Percentiles rank a stretch among this genome's conserved stretches.
These are phyloP conservation scores for Idaea biselata DNA, from an alignment of 2,888 invertebrate genomes.

Conservation along the genomic window DNA sequence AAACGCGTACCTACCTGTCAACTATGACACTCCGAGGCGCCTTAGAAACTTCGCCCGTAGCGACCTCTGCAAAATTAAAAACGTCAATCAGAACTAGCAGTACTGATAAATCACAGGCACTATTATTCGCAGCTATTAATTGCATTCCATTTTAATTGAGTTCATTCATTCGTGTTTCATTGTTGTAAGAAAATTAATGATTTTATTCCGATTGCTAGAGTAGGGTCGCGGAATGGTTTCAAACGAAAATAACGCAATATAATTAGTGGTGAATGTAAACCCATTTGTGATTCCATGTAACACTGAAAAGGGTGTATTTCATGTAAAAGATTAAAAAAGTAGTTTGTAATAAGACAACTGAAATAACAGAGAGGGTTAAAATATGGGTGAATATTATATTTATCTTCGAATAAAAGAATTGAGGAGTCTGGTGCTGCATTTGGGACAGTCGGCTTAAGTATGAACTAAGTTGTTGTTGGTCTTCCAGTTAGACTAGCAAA, in stretches of 20 bases:
- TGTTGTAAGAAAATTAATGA: slow-evolving; percentile 49
- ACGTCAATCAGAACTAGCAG: slow-evolving; percentile 69
- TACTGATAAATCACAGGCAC: slow-evolving; percentile 67
- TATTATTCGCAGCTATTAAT: slow-evolving; percentile 70
- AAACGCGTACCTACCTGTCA: slow-evolving; percentile 47
- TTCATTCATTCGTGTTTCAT: slow-evolving; percentile 63
- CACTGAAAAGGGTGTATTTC: background rate
- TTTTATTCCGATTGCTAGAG: slow-evolving; percentile 52
- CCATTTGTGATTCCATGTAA: background rate
- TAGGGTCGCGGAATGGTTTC: slow-evolving; percentile 35
- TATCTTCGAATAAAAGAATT: too few species aligned
- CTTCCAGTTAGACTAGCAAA: too few species aligned
- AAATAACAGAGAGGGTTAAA: too few species aligned
- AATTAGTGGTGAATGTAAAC: slow-evolving; percentile 5
- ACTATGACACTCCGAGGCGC: slow-evolving; percentile 44
- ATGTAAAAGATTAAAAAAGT: too few species aligned
- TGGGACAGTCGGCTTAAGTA: too few species aligned
- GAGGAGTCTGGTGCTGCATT: too few species aligned
- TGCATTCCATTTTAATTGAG: slow-evolving; percentile 65
- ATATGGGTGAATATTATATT: too few species aligned
- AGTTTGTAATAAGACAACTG: too few species aligned
- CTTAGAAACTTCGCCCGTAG: slow-evolving; percentile 37
- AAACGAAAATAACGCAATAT: slow-evolving; percentile 33
- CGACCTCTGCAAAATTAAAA: slow-evolving; percentile 61
- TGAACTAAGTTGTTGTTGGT: too few species aligned